These are phyloP conservation scores for Silurus asotus DNA, from an alignment of 2,113 vertebrate species.

Conservation along the genomic window DNA sequence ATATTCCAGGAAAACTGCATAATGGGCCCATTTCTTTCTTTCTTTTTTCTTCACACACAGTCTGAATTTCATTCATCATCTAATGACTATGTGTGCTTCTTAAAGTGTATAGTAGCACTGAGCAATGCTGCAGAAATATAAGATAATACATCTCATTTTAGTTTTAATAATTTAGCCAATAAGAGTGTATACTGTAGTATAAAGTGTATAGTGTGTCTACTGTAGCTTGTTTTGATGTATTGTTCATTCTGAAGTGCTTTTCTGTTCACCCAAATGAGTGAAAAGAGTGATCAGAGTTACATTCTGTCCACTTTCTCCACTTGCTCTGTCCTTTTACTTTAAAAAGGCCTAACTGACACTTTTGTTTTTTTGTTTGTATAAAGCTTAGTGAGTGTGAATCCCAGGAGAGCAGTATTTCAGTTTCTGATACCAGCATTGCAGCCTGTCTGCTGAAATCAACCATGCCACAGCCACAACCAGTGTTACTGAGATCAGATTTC, in stretches of 20 bases:
- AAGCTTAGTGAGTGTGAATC: neutral
- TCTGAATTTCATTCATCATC: neutral
- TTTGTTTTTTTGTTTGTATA: neutral
- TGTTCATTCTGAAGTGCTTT: neutral
- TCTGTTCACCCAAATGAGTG: neutral
- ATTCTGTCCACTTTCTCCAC: neutral
- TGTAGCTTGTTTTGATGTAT: neutral
- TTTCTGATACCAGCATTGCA: neutral
- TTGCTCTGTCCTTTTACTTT: neutral
- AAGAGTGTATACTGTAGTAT: neutral
- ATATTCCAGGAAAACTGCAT: neutral
- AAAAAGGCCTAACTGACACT: neutral
- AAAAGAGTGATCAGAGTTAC: neutral
- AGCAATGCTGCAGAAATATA: no score
- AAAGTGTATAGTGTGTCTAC: neutral
- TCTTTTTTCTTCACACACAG: neutral
- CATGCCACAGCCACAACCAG: neutral
- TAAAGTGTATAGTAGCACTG: no score
- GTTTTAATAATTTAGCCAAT: no score
- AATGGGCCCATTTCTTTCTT: no score
- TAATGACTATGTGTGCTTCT: neutral
- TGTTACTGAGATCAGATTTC: neutral
- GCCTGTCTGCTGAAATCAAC: neutral
- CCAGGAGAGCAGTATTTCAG: neutral
- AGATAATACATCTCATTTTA: no score